Conservation (phyloP, 2,888 invertebrate genomes). For the Xylophagus ater region DNA sequence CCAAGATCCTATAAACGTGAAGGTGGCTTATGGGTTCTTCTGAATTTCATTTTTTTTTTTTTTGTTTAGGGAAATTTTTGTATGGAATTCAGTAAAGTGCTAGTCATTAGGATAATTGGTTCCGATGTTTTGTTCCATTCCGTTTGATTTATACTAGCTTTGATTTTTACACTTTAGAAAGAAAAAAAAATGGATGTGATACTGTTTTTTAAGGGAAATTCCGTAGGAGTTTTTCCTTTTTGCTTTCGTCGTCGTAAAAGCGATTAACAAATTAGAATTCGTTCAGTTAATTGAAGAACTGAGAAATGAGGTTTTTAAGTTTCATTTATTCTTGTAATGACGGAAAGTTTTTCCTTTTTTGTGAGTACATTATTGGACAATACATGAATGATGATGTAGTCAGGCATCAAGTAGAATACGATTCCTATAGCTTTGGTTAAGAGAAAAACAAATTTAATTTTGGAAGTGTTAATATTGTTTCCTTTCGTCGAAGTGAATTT, state of each 20-base stretch:
- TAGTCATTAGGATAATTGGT: slow-evolving; percentile 18
- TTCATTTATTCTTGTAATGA: background rate
- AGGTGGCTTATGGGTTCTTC: slow-evolving; percentile 3
- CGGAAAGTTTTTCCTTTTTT: background rate
- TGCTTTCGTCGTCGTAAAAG: too few relatives aligned
- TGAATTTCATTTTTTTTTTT: background rate
- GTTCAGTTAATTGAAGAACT: too few relatives aligned
- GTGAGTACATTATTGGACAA: background rate
- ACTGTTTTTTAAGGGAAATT: background rate
- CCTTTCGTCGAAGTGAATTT: too few relatives aligned
- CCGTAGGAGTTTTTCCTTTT: too few relatives aligned
- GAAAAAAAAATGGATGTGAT: background rate
- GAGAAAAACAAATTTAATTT: too few relatives aligned
- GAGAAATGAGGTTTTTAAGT: too few relatives aligned
- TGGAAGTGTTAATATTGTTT: too few relatives aligned
- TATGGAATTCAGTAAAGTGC: slow-evolving; percentile 10
- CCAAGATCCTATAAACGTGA: slow-evolving; percentile 5
- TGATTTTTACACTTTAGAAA: slow-evolving; percentile 11
- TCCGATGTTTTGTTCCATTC: slow-evolving; percentile 14
- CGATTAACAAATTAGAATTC: background rate
- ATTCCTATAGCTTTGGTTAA: too few relatives aligned
- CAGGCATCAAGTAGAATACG: too few relatives aligned
- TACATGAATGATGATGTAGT: background rate
- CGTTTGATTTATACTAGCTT: slow-evolving; percentile 15
- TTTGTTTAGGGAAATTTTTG: background rate